A percentile compares a stretch with the other conserved stretches of the same genome.
Conservation (phyloP, 2,113 vertebrate species). For the Columba janthina region DNA sequence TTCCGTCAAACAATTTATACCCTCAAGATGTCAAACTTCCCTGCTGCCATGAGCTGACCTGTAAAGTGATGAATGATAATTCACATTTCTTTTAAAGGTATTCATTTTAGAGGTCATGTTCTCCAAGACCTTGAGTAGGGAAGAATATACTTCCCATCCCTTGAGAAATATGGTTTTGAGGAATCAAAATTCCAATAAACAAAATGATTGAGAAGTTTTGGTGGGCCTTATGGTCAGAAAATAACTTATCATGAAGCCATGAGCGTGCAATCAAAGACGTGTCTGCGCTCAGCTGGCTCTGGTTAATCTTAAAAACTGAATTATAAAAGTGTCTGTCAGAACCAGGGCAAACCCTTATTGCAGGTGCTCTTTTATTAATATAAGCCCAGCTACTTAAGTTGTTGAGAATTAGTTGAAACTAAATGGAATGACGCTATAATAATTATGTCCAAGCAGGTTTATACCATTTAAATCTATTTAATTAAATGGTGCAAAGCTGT, state of each 20-base stretch:
- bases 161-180: background rate
- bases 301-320: background rate
- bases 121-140: background rate
- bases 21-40: constrained; percentile 23
- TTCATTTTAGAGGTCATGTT: background rate
- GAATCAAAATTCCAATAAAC: background rate
- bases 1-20: constrained; percentile 25
- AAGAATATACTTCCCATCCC: background rate
- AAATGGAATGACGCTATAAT: background rate
- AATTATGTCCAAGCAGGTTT: background rate
- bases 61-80: background rate
- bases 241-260: background rate
- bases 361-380: background rate
- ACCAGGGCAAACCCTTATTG: background rate
- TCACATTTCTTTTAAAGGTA: background rate
- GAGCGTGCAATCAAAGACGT: background rate
- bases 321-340: constrained; percentile 42
- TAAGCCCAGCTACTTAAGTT: background rate
- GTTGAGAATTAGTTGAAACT: constrained; percentile 23
- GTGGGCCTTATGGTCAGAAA: background rate
- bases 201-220: background rate
- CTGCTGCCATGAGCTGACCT: background rate
- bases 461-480: background rate
- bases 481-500: background rate
- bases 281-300: background rate